Evolutionary conservation across 2,888 invertebrate genomes (phyloP).

Genomic region (Lymantria dispar): DNA sequence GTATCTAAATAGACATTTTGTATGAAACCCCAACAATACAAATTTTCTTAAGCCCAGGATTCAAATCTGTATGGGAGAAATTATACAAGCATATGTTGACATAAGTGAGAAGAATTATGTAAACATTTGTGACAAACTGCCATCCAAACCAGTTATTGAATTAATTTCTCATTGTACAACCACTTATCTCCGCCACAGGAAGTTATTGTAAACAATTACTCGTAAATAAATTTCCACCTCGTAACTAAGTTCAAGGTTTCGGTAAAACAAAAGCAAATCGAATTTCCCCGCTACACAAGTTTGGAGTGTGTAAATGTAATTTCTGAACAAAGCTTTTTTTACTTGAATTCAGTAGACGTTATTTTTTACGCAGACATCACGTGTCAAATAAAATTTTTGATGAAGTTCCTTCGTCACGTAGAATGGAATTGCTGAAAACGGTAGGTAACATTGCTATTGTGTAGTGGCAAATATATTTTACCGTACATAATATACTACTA

Average conservation of each 20-base stretch:
- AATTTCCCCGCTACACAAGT: slow-evolving; percentile 27
- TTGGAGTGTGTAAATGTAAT: slow-evolving; percentile 32
- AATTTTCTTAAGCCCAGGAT: no score
- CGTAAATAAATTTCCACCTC: slow-evolving; percentile 39
- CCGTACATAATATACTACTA: no score
- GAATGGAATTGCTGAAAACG: no score
- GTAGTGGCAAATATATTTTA: no score
- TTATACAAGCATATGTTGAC: no score
- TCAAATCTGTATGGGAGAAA: no score
- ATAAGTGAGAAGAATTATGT: slow-evolving; percentile 2
- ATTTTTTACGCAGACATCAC: background rate
- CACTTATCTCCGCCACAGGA: slow-evolving; percentile 30
- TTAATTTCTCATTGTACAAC: slow-evolving; percentile 43
- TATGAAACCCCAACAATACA: no score
- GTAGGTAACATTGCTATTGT: no score
- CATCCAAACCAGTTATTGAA: slow-evolving; percentile 33
- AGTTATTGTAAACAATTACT: slow-evolving; percentile 42
- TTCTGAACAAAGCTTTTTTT: slow-evolving; percentile 23
- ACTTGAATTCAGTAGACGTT: background rate
- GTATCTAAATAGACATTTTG: no score
- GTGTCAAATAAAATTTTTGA: no score
- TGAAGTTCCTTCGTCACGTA: no score
- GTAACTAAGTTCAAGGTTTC: slow-evolving; percentile 29
- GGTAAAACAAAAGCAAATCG: slow-evolving; percentile 30
- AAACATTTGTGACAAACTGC: slow-evolving; percentile 26